Percentiles rank a stretch among this genome's conserved stretches.
Conservation (phyloP, 1,140 invertebrate species). For the Lordiphosa collinella region DNA sequence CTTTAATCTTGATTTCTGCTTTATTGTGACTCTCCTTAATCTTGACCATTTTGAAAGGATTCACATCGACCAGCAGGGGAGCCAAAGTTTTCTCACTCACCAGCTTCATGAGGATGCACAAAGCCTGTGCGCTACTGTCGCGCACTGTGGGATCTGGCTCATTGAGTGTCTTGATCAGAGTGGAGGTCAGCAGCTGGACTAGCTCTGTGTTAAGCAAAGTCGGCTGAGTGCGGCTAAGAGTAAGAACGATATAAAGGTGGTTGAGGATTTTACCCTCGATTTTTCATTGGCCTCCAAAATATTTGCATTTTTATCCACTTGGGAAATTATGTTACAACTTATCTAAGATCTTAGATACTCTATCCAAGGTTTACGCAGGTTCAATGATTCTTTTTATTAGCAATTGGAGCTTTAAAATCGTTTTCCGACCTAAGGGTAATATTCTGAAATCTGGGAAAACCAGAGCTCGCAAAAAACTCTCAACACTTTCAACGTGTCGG, state of each 20-base stretch:
- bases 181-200: conserved; percentile 90
- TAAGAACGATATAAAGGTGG: conserved; percentile 92
- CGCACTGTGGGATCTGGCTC: conserved; percentile 89
- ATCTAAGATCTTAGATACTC: no score
- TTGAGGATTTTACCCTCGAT: conserved; percentile 95
- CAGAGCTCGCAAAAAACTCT: no score
- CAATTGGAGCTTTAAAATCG: no score
- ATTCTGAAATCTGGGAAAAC: no score
- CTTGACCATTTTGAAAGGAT: conserved; percentile 95
- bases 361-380: no score
- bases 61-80: conserved; percentile 93
- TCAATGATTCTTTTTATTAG: no score
- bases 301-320: no score
- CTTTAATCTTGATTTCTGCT: conserved; percentile 90
- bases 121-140: conserved; percentile 91
- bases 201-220: conserved; percentile 94
- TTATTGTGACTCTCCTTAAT: conserved; percentile 97
- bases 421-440: no score
- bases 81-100: conserved; percentile 94
- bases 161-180: conserved; percentile 91
- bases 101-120: conserved; percentile 96
- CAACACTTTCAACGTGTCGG: no score
- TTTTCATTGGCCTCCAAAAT: conserved; percentile 97
- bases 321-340: no score
- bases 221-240: conserved; percentile 89